These are phyloP conservation scores for Drosophila maculinotata DNA, from an alignment of 2,888 invertebrate genomes.

Conservation along the genomic window DNA sequence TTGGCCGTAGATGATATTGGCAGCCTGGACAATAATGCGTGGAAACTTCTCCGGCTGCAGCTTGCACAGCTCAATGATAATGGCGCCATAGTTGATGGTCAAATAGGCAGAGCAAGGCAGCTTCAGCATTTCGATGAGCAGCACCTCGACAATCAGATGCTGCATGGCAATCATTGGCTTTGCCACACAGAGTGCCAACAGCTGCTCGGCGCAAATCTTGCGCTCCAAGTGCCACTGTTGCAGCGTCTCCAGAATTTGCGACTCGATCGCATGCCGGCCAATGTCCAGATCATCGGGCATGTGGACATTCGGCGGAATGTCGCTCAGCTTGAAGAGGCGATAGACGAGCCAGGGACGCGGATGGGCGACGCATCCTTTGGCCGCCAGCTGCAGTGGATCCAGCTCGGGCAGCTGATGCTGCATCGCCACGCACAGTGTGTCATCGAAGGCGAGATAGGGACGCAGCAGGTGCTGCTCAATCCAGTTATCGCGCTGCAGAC, in stretches of 20 bases:
- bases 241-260: constrained; percentile 96
- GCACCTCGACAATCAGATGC: constrained; percentile 98
- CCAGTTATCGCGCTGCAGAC: constrained; percentile 96
- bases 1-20: constrained; percentile 96
- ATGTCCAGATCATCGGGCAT: constrained; percentile 98
- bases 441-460: constrained; percentile 97
- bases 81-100: constrained; percentile 96
- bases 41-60: constrained; percentile 97
- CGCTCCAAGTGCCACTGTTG: constrained; percentile 94
- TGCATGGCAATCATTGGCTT: constrained; percentile 97
- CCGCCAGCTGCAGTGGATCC: not conserved
- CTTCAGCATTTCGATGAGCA: constrained; percentile 96
- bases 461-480: constrained; percentile 96
- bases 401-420: constrained; percentile 94
- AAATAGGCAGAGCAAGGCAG: constrained; percentile 94
- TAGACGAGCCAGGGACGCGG: constrained; percentile 97
- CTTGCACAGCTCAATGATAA: constrained; percentile 98
- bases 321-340: constrained; percentile 98
- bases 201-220: constrained; percentile 96
- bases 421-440: constrained; percentile 95
- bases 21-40: constrained; percentile 97
- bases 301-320: constrained; percentile 94
- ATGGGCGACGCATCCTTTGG: constrained; percentile 89
- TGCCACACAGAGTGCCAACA: constrained; percentile 93
- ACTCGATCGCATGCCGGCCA: constrained; percentile 98